Conservation (phyloP, 1,140 invertebrate species). For the Eumaeus atala region DNA sequence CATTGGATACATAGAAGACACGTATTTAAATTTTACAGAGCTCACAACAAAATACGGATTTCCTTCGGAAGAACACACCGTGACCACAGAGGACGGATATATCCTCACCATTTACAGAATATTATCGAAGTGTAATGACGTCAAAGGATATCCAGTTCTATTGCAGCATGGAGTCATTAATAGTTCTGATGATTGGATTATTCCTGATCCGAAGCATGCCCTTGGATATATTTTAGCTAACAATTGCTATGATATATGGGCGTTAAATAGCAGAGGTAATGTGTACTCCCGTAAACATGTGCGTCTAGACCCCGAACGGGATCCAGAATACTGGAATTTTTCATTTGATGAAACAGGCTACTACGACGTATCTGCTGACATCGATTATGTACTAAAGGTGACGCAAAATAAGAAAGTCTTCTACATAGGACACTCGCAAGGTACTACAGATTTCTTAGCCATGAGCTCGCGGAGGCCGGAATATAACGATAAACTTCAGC, state of each 20-base stretch:
- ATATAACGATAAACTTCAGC: slow-evolving; percentile 15
- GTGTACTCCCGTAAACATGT: slow-evolving; percentile 16
- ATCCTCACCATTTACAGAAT: slow-evolving; percentile 37
- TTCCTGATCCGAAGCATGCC: slow-evolving; percentile 3
- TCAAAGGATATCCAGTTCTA: slow-evolving; percentile 9
- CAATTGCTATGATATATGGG: slow-evolving; percentile 20
- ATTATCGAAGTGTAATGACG: neutral
- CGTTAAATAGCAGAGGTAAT: slow-evolving; percentile 17
- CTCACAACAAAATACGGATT: slow-evolving; percentile 41
- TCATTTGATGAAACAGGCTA: slow-evolving; percentile 19
- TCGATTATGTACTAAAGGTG: slow-evolving; percentile 12
- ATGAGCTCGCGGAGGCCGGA: slow-evolving; percentile 17
- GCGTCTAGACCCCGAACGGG: slow-evolving; percentile 6
- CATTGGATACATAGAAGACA: slow-evolving; percentile 21
- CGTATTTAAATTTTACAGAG: slow-evolving; percentile 41
- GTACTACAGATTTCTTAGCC: slow-evolving; percentile 18
- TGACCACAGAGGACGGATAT: slow-evolving; percentile 78
- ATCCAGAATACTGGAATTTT: slow-evolving; percentile 16
- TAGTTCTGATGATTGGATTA: slow-evolving; percentile 6
- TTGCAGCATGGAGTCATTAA: slow-evolving; percentile 9
- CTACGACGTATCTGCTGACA: slow-evolving; percentile 16
- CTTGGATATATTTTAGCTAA: slow-evolving; percentile 17
- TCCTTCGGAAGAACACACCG: slow-evolving; percentile 34
- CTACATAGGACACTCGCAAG: slow-evolving; percentile 20
- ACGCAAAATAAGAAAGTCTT: slow-evolving; percentile 2